phyloP scores from a whole-genome alignment of 2,113 vertebrate genomes.

The Coptodon bakossiorum region DNA sequence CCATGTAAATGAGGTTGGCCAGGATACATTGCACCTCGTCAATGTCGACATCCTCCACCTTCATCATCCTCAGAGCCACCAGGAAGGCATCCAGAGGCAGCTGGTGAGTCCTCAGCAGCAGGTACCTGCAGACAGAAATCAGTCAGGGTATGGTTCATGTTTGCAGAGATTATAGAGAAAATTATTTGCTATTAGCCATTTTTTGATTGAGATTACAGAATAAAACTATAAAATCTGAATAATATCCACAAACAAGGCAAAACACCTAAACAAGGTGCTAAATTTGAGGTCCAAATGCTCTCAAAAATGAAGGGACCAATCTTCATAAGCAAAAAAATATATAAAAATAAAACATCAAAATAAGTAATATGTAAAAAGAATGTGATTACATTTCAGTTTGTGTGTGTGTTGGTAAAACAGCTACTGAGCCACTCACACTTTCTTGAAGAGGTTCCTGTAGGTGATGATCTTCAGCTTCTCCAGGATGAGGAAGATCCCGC shows the following conservation, averaged over 20 bases:
- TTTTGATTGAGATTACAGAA: background rate
- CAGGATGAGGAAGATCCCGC: constrained; percentile 96
- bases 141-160: background rate
- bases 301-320: background rate
- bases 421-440: constrained; percentile 81
- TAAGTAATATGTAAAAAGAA: background rate
- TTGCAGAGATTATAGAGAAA: background rate
- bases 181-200: background rate
- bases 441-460: constrained; percentile 97
- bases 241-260: background rate
- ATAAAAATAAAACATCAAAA: too few species aligned
- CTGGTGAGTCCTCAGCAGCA: constrained; percentile 89
- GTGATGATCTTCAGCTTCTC: constrained; percentile 98
- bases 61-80: constrained; percentile 87
- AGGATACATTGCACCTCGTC: constrained; percentile 96
- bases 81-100: constrained; percentile 91
- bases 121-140: constrained; percentile 71
- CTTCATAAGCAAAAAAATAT: background rate
- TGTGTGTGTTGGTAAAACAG: background rate
- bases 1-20: constrained; percentile 96
- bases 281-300: background rate
- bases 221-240: background rate
- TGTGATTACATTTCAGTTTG: background rate
- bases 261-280: background rate
- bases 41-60: constrained; percentile 89